These are phyloP conservation scores for Anarhynchus alexandrinus DNA, from an alignment of 2,113 vertebrate genomes.

Conservation along the genomic window DNA sequence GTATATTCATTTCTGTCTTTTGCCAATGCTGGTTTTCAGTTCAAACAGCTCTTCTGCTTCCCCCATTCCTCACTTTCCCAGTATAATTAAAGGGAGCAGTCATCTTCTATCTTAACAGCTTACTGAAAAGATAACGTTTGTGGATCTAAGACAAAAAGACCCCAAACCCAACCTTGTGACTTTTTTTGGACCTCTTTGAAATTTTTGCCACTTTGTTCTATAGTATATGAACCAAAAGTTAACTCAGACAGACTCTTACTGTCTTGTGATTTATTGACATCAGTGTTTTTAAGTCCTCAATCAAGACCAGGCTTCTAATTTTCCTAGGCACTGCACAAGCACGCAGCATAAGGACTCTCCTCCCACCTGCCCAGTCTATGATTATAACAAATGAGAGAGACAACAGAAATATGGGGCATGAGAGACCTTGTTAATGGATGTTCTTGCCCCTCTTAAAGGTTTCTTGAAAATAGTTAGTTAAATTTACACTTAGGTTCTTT, in stretches of 20 bases:
- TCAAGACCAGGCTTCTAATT: background rate
- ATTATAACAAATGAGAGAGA: background rate
- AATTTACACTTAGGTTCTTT: background rate
- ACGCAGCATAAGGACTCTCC: background rate
- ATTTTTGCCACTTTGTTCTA: background rate
- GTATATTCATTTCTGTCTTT: constrained; percentile 54
- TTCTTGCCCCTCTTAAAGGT: background rate
- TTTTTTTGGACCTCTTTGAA: background rate
- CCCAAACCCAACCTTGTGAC: background rate
- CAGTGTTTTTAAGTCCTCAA: background rate
- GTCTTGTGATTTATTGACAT: background rate
- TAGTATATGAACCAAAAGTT: background rate
- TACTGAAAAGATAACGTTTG: background rate
- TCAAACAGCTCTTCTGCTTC: constrained; percentile 53
- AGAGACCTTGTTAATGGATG: background rate
- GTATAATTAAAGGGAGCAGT: constrained; percentile 39
- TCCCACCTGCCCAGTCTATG: background rate
- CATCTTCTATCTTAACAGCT: constrained; percentile 10
- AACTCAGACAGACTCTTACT: background rate
- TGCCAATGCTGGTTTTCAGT: constrained; percentile 49
- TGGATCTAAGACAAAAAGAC: background rate
- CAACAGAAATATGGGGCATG: background rate
- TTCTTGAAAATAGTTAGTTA: background rate
- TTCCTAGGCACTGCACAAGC: background rate
- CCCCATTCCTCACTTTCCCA: constrained; percentile 23